phyloP scores from a whole-genome alignment of 1,140 invertebrate species.

The Platorchestia sp. region DNA sequence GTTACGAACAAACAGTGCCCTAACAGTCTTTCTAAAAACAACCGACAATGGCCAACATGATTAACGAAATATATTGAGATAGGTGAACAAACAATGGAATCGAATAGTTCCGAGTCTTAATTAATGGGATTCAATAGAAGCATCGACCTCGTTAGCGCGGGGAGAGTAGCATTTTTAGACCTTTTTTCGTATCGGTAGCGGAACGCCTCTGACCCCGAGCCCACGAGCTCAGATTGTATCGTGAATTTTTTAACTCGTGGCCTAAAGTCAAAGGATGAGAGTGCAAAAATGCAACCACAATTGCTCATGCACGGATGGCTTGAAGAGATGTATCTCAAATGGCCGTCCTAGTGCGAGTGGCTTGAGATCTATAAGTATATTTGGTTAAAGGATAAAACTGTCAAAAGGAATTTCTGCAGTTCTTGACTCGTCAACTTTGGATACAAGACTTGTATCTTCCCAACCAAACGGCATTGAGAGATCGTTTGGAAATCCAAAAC shows the following conservation, averaged over 20 bases:
- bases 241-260: background rate
- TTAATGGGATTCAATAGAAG: background rate
- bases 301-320: background rate
- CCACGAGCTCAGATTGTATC: no score
- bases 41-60: background rate
- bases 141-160: background rate
- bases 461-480: background rate
- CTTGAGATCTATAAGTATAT: background rate
- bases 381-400: background rate
- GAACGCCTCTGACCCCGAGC: no score
- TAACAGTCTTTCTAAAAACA: background rate
- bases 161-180: background rate
- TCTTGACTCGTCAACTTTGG: background rate
- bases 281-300: background rate
- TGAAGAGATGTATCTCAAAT: background rate
- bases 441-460: background rate
- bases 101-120: background rate
- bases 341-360: background rate
- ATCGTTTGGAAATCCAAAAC: background rate
- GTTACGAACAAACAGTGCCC: background rate
- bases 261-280: background rate
- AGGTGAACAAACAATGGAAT: background rate
- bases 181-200: background rate
- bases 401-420: background rate
- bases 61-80: background rate